phyloP scores from a whole-genome alignment of 2,888 invertebrate genomes.

The Xestia ashworthii region DNA sequence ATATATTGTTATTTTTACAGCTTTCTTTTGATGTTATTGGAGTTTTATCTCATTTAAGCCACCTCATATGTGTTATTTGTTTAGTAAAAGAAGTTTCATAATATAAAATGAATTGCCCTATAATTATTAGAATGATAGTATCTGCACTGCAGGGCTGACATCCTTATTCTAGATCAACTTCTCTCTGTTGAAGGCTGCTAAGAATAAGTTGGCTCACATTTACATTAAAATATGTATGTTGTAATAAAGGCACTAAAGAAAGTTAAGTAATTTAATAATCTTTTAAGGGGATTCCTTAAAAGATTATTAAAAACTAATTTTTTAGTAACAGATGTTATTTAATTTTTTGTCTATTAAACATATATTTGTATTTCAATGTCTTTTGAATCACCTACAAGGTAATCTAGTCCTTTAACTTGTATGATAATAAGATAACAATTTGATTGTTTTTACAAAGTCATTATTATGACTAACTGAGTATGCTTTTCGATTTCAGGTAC shows the following conservation, averaged over 20 bases:
- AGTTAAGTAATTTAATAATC: neutral
- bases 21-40: neutral
- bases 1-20: neutral
- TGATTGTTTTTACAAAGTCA: conserved; percentile 38
- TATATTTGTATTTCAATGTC: conserved; percentile 54
- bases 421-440: conserved; percentile 51
- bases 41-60: neutral
- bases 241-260: neutral
- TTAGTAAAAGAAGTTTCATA: neutral
- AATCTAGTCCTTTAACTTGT: conserved; percentile 56
- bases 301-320: no score
- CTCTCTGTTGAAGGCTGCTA: neutral
- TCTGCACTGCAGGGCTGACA: neutral
- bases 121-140: neutral
- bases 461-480: conserved; percentile 40
- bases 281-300: neutral
- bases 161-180: neutral
- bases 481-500: neutral
- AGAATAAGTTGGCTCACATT: neutral
- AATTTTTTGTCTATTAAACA: neutral
- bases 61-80: neutral
- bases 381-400: conserved; percentile 29
- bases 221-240: neutral
- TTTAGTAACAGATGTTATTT: neutral
- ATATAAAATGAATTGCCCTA: neutral